A percentile compares a stretch with the other conserved stretches of the same genome.
Evolutionary conservation across 2,113 vertebrate genomes (phyloP).

Genomic region (Lagopus leucura): DNA sequence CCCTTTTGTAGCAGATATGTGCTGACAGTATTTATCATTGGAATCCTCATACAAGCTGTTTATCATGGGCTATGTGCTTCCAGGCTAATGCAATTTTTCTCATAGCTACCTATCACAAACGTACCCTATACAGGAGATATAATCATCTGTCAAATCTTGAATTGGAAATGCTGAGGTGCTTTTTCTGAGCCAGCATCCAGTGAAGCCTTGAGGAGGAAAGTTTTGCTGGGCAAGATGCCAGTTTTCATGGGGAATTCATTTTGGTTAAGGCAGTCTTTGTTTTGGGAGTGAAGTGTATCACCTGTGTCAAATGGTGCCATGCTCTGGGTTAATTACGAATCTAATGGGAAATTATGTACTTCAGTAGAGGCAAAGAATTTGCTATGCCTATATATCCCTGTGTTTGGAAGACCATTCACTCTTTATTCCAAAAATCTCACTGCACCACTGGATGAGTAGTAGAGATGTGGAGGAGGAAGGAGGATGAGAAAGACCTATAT

Average conservation of each 20-base stretch:
- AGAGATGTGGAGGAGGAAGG: background rate
- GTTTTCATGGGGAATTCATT: background rate
- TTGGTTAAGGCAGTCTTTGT: background rate
- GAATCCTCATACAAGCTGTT: background rate
- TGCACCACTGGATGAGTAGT: background rate
- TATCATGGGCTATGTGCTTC: background rate
- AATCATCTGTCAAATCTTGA: background rate
- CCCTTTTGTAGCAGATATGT: conserved; percentile 29
- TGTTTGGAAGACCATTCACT: background rate
- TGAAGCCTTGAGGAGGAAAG: background rate
- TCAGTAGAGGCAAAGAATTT: background rate
- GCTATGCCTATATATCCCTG: background rate
- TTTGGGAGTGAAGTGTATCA: background rate
- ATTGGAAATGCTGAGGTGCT: background rate
- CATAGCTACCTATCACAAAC: background rate
- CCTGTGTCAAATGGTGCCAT: background rate
- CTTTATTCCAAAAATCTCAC: background rate
- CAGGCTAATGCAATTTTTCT: conserved; percentile 9
- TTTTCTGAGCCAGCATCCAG: background rate
- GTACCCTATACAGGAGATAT: background rate
- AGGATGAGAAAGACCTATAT: background rate
- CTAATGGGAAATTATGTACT: background rate
- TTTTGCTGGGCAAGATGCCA: background rate
- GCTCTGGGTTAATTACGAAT: background rate
- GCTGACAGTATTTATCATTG: conserved; percentile 30